These are phyloP conservation scores for Aleiodes alternator DNA, from an alignment of 2,888 invertebrate species.

Conservation along the genomic window DNA sequence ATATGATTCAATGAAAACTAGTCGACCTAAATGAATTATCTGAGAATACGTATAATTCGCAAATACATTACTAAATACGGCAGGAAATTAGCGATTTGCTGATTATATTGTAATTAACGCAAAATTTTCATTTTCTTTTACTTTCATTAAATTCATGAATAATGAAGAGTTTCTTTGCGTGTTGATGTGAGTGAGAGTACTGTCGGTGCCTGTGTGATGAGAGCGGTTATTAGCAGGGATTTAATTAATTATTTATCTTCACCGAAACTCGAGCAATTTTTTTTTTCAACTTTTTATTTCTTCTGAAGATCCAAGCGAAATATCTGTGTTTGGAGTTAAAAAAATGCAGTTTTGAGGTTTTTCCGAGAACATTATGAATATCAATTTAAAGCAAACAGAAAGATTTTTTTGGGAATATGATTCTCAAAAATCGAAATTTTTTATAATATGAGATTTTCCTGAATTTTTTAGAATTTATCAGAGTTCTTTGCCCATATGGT, in stretches of 20 bases:
- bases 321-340: too few relatives aligned
- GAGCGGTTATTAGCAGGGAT: conserved; percentile 10
- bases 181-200: conserved; percentile 57
- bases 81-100: conserved; percentile 12
- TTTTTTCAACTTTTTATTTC: background rate
- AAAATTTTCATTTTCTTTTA: background rate
- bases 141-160: conserved; percentile 19
- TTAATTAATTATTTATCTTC: background rate
- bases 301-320: too few relatives aligned
- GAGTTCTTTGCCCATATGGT: too few relatives aligned
- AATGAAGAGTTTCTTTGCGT: conserved; percentile 46
- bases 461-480: too few relatives aligned
- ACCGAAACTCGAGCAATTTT: conserved; percentile 17
- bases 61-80: conserved; percentile 17
- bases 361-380: too few relatives aligned
- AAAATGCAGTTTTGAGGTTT: too few relatives aligned
- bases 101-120: background rate
- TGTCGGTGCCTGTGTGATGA: conserved; percentile 55
- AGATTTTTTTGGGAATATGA: too few relatives aligned
- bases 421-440: too few relatives aligned
- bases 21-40: background rate
- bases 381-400: too few relatives aligned
- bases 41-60: background rate
- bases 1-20: conserved; percentile 2
- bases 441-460: too few relatives aligned